These are phyloP conservation scores for Porites rus DNA, from an alignment of 92 coral and sea anemone species.

Conservation along the genomic window DNA sequence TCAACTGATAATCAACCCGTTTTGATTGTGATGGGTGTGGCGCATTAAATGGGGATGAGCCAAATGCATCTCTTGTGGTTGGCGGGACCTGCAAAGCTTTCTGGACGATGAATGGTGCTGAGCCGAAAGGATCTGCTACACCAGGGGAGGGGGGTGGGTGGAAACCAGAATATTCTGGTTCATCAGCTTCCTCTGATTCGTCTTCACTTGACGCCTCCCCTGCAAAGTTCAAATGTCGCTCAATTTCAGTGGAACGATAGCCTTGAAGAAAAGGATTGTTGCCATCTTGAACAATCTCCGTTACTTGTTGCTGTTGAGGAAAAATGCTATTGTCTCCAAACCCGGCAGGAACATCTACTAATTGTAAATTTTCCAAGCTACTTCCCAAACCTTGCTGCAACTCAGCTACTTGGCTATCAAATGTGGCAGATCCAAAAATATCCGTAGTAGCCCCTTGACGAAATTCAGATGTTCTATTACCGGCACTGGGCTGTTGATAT, in stretches of 20 bases:
- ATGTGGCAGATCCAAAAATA: slow-evolving; percentile 76
- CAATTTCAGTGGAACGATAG: slow-evolving; percentile 34
- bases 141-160: slow-evolving; percentile 72
- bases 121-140: slow-evolving; percentile 83
- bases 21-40: slow-evolving; percentile 14
- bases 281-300: slow-evolving; percentile 21
- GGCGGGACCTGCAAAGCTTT: slow-evolving; percentile 36
- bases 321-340: slow-evolving; percentile 8
- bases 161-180: slow-evolving; percentile 4
- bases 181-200: slow-evolving; percentile 38
- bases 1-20: not conserved
- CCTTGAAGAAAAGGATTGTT: slow-evolving; percentile 45
- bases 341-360: slow-evolving; percentile 1
- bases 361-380: slow-evolving; percentile 10
- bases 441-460: slow-evolving; percentile 52
- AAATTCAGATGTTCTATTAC: not conserved
- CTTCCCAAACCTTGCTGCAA: not conserved
- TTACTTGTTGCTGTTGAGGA: slow-evolving; percentile 28
- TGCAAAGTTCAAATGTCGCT: slow-evolving; percentile 8
- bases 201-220: slow-evolving; percentile 47
- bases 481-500: not conserved
- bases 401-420: slow-evolving; percentile 39
- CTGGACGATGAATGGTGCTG: slow-evolving; percentile 72
- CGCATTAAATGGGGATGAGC: slow-evolving; percentile 71
- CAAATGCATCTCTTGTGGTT: slow-evolving; percentile 77